Evolutionary conservation across 2,888 invertebrate genomes (phyloP).

Genomic region (Orthosia incerta): DNA sequence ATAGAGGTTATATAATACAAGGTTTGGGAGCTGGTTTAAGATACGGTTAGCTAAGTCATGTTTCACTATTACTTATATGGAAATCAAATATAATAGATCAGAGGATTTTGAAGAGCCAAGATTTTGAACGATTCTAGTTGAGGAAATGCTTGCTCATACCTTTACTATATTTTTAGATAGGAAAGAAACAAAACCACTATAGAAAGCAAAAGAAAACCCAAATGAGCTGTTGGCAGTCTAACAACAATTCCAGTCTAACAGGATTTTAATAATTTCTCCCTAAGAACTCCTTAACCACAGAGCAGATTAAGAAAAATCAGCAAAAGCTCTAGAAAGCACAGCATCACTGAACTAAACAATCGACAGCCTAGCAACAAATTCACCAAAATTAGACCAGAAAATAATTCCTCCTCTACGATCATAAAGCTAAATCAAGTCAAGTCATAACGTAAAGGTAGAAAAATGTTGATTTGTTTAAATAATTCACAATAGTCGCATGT

Average conservation of each 20-base stretch:
- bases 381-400: neutral
- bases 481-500: constrained; percentile 86
- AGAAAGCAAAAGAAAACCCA: neutral
- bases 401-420: neutral
- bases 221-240: neutral
- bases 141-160: neutral
- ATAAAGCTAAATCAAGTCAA: constrained; percentile 63
- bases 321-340: neutral
- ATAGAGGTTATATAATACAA: constrained; percentile 61
- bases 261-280: neutral
- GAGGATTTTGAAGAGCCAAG: neutral
- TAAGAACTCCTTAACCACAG: neutral
- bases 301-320: neutral
- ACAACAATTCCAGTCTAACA: neutral
- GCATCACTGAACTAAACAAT: neutral
- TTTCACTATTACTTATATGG: constrained; percentile 28
- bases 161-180: neutral
- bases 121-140: neutral
- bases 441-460: constrained; percentile 71
- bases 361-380: neutral
- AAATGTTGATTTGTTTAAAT: constrained; percentile 73
- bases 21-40: constrained; percentile 54
- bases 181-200: neutral
- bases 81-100: neutral
- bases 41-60: constrained; percentile 39